Percentiles rank a stretch among this genome's conserved stretches.
phyloP scores from a whole-genome alignment of 2,888 invertebrate species.

The Drosophila neonasuta region DNA sequence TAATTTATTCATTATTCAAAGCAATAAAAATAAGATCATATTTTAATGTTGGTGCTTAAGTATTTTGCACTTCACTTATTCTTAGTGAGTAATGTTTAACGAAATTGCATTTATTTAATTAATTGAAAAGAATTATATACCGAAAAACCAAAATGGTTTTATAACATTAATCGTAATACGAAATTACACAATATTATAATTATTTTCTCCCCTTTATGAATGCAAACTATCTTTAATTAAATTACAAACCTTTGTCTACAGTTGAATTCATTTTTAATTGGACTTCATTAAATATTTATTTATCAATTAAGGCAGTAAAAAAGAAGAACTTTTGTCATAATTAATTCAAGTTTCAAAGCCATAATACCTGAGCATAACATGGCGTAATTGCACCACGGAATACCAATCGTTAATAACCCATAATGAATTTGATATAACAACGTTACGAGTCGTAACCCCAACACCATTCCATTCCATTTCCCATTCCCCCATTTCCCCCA shows the following conservation, averaged over 20 bases:
- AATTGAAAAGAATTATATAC: too few species aligned
- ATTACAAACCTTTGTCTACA: neutral
- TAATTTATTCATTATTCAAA: too few species aligned
- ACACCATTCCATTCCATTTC: neutral
- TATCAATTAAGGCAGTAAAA: conserved; percentile 14
- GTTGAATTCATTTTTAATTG: neutral
- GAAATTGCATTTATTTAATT: too few species aligned
- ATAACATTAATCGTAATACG: too few species aligned
- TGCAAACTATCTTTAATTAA: neutral
- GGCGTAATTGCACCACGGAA: conserved; percentile 47
- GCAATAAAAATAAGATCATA: too few species aligned
- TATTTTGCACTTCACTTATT: too few species aligned
- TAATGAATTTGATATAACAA: conserved; percentile 21
- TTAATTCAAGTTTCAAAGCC: conserved; percentile 14
- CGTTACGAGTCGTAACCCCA: neutral
- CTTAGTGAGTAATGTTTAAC: too few species aligned
- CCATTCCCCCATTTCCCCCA: neutral
- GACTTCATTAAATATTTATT: conserved; percentile 32
- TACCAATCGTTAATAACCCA: conserved; percentile 56
- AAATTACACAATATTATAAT: too few species aligned
- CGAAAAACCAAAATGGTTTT: too few species aligned
- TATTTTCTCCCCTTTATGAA: neutral
- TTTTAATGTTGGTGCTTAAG: too few species aligned
- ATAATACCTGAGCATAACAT: conserved; percentile 22
- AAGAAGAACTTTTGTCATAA: conserved; percentile 1